Percentiles rank a stretch among this genome's conserved stretches.
Conservation (phyloP, 2,888 invertebrate genomes). For the Limnephilus marmoratus region DNA sequence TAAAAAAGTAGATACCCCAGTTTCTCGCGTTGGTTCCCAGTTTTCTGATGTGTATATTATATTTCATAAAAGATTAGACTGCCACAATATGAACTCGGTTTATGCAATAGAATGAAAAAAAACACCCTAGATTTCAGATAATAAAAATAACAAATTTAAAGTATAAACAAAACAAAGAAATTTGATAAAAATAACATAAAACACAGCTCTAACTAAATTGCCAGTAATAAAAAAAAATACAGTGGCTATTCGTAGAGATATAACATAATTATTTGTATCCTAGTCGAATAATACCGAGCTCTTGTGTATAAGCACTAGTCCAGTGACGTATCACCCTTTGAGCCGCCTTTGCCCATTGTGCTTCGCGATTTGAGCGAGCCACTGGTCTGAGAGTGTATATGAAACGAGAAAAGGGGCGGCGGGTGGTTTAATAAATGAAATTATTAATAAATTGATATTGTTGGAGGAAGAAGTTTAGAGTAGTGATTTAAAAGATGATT, state of each 20-base stretch:
- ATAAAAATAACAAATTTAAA: neutral
- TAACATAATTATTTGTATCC: neutral
- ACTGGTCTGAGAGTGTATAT: conserved; percentile 25
- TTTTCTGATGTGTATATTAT: no score
- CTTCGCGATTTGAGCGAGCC: conserved; percentile 39
- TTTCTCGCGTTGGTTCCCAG: no score
- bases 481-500: no score
- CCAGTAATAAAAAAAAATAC: neutral
- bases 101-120: no score
- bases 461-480: no score
- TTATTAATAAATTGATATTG: neutral
- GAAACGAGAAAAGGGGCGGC: neutral
- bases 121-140: no score
- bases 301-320: neutral
- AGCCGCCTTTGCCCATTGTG: conserved; percentile 17
- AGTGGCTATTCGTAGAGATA: neutral
- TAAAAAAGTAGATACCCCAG: no score
- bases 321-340: conserved; percentile 32
- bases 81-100: no score
- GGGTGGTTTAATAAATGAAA: neutral
- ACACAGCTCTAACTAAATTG: neutral
- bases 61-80: no score
- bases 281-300: neutral
- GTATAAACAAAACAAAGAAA: neutral
- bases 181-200: no score